phyloP scores from a whole-genome alignment of 2,113 vertebrate genomes.

The Lontra canadensis region DNA sequence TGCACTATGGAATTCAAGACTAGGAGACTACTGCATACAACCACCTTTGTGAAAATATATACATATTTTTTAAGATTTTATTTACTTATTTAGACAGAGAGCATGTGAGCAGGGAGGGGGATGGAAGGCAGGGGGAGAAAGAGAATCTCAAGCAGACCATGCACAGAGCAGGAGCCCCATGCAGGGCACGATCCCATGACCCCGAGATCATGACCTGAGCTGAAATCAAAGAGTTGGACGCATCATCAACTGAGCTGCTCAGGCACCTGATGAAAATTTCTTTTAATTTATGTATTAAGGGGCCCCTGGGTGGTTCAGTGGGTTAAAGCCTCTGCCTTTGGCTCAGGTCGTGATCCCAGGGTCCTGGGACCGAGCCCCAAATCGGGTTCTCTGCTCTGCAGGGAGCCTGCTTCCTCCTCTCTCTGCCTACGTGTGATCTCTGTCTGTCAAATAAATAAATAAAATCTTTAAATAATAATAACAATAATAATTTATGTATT shows the following conservation, averaged over 20 bases:
- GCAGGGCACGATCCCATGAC: background rate
- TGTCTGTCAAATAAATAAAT: no score
- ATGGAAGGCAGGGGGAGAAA: background rate
- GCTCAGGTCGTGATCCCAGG: no score
- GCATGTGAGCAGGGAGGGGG: background rate
- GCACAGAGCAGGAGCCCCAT: background rate
- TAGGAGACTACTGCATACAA: background rate
- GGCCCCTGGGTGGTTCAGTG: no score
- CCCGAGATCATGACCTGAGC: background rate
- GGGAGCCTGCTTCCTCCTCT: no score
- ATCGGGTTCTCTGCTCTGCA: no score
- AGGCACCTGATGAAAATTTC: background rate
- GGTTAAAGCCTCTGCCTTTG: no score
- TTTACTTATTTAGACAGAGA: background rate
- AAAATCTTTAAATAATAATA: no score
- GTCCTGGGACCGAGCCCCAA: no score
- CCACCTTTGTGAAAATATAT: background rate
- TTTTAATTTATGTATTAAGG: background rate
- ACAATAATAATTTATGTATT: no score
- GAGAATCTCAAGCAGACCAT: background rate
- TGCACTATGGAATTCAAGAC: background rate
- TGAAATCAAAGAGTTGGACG: background rate
- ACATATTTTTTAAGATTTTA: background rate
- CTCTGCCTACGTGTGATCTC: no score
- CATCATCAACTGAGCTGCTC: background rate